Conservation (phyloP, 2,113 vertebrate species). For the Platysternon megacephalum region DNA sequence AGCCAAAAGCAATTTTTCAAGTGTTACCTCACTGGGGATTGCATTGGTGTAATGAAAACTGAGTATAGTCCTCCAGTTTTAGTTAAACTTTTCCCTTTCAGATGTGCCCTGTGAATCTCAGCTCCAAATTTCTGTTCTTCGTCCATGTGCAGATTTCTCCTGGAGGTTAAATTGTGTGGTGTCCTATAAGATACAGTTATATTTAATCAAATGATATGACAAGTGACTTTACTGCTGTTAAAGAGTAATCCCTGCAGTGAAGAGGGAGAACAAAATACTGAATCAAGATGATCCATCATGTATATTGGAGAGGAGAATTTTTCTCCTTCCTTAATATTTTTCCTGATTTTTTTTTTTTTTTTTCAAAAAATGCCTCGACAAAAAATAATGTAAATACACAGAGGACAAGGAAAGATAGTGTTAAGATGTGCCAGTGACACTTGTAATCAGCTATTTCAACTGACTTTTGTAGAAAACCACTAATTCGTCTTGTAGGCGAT, state of each 20-base stretch:
- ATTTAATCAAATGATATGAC: background rate
- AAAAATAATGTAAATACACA: background rate
- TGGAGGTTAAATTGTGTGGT: background rate
- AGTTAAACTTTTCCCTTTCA: background rate
- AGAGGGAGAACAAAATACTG: background rate
- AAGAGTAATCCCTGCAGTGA: background rate
- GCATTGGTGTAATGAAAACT: background rate
- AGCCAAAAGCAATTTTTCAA: background rate
- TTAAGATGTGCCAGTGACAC: background rate
- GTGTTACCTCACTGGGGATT: background rate
- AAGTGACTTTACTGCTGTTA: background rate
- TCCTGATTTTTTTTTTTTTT: accelerated
- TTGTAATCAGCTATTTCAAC: background rate
- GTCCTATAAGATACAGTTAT: background rate
- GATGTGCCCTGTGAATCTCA: background rate
- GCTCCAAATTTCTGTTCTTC: background rate
- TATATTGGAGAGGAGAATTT: background rate
- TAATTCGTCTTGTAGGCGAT: background rate
- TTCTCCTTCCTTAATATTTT: background rate
- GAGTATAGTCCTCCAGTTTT: background rate
- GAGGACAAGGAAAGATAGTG: background rate
- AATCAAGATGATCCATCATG: background rate
- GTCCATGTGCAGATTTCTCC: background rate
- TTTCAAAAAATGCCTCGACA: background rate
- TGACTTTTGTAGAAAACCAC: background rate